phyloP scores from a whole-genome alignment of 2,113 vertebrate species.

The Carettochelys insculpta region DNA sequence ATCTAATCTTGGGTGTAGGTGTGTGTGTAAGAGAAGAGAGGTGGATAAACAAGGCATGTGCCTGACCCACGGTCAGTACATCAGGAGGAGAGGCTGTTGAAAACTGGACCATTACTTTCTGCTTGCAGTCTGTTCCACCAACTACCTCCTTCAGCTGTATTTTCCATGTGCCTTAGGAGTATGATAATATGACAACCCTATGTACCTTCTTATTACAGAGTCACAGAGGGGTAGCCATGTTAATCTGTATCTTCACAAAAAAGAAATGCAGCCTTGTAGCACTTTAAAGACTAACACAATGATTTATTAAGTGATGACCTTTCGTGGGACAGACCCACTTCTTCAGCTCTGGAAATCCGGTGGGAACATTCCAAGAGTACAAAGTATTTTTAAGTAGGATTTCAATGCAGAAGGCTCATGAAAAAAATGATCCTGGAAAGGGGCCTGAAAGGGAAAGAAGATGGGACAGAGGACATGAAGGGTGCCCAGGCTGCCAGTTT shows the following conservation, averaged over 20 bases:
- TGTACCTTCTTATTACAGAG: not conserved
- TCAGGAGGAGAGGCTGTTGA: not conserved
- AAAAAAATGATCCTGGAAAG: not conserved
- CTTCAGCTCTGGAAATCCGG: no score
- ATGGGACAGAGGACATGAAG: not conserved
- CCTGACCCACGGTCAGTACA: not conserved
- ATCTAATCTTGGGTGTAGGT: not conserved
- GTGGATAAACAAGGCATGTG: not conserved
- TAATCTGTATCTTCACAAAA: no score
- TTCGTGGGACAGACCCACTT: no score
- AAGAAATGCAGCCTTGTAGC: no score
- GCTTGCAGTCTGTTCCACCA: not conserved
- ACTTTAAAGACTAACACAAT: no score
- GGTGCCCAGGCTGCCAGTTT: not conserved
- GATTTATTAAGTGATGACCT: no score
- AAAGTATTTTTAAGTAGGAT: not conserved
- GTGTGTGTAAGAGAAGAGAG: not conserved
- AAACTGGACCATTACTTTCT: not conserved
- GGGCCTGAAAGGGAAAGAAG: not conserved
- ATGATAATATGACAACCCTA: not conserved
- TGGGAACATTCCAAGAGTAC: not conserved
- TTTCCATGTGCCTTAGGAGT: not conserved
- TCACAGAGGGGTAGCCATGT: no score
- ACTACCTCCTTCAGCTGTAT: not conserved
- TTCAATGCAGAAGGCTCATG: not conserved